phyloP scores from a whole-genome alignment of 2,797 vertebrate genomes.

The Poliocrania exsul region DNA sequence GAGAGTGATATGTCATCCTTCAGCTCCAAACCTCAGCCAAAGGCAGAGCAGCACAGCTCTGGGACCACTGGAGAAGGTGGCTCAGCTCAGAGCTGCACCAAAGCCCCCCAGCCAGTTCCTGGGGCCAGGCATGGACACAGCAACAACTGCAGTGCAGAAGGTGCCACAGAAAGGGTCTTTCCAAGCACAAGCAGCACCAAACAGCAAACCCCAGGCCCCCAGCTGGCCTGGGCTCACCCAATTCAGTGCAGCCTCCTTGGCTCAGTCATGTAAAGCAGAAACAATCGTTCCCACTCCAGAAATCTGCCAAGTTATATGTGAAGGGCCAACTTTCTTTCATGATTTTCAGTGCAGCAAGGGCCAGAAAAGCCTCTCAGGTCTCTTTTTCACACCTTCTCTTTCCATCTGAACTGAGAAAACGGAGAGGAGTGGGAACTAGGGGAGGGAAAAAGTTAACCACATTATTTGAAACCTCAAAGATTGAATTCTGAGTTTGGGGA shows the following conservation, averaged over 20 bases:
- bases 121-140: not conserved
- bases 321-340: not conserved
- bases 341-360: not conserved
- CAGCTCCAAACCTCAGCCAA: not conserved
- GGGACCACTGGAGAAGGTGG: not conserved
- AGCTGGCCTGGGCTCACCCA: not conserved
- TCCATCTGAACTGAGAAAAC: not conserved
- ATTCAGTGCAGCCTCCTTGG: not conserved
- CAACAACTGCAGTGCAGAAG: not conserved
- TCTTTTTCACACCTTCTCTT: not conserved
- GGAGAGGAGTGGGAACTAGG: not conserved
- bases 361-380: not conserved
- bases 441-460: not conserved
- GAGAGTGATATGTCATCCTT: not conserved
- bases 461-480: conserved; percentile 35
- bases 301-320: not conserved
- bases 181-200: not conserved
- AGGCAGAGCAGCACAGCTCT: not conserved
- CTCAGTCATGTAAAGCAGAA: not conserved
- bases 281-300: not conserved
- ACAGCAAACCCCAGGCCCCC: not conserved
- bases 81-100: not conserved
- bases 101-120: not conserved
- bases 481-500: conserved; percentile 20
- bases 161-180: not conserved